Conservation (phyloP, 1,140 invertebrate genomes). For the Zaprionus africanus region DNA sequence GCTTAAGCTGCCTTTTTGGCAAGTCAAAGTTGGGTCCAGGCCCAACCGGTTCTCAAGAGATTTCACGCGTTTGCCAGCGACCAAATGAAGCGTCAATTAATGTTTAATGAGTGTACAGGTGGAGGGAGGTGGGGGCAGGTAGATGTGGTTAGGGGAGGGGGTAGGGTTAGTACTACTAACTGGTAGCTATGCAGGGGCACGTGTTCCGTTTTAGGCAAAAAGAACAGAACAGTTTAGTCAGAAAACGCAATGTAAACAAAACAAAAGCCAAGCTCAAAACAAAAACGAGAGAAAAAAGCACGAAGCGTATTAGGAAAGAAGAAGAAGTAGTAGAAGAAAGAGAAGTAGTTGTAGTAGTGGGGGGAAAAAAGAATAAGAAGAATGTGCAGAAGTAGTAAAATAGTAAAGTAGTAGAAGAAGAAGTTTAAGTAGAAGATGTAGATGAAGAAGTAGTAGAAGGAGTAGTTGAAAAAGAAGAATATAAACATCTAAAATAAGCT, state of each 20-base stretch:
- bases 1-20: constrained; percentile 42
- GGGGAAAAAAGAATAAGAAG: neutral
- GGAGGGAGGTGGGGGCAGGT: neutral
- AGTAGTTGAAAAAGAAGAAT: too few relatives aligned
- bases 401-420: neutral
- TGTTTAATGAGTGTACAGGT: constrained; percentile 53
- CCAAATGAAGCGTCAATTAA: constrained; percentile 78
- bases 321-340: neutral
- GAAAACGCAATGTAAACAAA: constrained; percentile 33
- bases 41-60: constrained; percentile 78
- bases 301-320: neutral
- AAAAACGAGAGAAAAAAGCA: constrained; percentile 28
- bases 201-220: constrained; percentile 35
- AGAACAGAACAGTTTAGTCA: neutral
- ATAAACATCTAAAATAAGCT: too few relatives aligned
- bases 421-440: neutral
- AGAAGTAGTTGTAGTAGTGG: too few relatives aligned
- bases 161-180: neutral
- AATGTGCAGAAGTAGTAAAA: neutral
- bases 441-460: neutral
- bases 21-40: constrained; percentile 37
- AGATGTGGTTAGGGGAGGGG: neutral
- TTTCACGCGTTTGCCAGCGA: constrained; percentile 66
- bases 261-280: constrained; percentile 38
- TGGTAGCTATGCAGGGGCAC: constrained; percentile 40